phyloP scores from a whole-genome alignment of 2,888 invertebrate genomes.

The Caenorhabditis sp. region DNA sequence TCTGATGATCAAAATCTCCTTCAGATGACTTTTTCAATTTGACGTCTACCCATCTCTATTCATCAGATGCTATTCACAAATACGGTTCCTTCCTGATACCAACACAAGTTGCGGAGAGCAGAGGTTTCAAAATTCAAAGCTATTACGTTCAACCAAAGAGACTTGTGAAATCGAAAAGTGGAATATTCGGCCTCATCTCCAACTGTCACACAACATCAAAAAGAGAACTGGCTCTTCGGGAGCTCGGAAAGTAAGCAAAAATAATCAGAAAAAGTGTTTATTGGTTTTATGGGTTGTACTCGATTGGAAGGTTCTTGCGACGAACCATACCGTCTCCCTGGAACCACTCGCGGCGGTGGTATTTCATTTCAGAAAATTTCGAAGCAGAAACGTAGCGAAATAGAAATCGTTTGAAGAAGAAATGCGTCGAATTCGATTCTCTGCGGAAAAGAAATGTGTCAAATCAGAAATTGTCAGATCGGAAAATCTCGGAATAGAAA shows the following conservation, averaged over 20 bases:
- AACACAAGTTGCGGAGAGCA: conserved; percentile 70
- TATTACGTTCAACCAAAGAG: conserved; percentile 67
- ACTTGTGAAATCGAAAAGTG: conserved; percentile 73
- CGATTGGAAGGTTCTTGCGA: conserved; percentile 70
- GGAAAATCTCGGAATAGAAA: no score
- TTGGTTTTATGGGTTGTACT: conserved; percentile 24
- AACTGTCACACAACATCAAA: conserved; percentile 79
- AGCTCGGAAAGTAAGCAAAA: conserved; percentile 72
- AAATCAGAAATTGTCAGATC: no score
- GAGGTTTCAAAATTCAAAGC: conserved; percentile 73
- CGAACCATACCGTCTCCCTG: conserved; percentile 76
- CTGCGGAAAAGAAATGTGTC: no score
- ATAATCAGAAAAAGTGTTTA: conserved; percentile 10
- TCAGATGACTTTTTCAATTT: conserved; percentile 85
- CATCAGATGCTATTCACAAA: conserved; percentile 84
- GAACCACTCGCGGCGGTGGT: conserved; percentile 78
- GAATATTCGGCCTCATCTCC: conserved; percentile 80
- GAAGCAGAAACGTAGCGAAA: no score
- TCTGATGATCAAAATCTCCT: conserved; percentile 5
- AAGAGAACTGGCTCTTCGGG: conserved; percentile 74
- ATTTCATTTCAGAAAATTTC: no score
- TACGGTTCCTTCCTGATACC: conserved; percentile 83
- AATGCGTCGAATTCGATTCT: no score
- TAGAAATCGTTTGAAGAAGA: no score
- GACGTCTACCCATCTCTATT: conserved; percentile 85